Conservation (phyloP, 1,140 invertebrate genomes). For the Delia radicum region DNA sequence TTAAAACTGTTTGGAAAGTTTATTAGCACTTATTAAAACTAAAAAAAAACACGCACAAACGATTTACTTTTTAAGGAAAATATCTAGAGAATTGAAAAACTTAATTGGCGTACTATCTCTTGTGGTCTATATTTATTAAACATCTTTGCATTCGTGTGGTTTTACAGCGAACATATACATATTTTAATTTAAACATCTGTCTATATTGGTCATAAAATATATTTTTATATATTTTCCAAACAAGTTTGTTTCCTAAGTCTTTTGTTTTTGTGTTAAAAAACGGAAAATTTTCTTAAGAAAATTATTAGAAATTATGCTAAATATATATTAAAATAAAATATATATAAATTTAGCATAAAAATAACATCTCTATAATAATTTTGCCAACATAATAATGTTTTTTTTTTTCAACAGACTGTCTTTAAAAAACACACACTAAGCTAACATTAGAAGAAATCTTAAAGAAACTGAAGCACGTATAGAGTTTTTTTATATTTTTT, state of each 20-base stretch:
- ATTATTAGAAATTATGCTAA: constrained; percentile 5
- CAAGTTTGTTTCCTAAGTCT: background rate
- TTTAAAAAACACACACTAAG: background rate
- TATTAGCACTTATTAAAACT: no score
- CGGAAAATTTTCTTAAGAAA: background rate
- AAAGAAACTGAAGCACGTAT: background rate
- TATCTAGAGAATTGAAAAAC: no score
- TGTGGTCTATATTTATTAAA: no score
- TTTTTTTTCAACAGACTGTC: background rate
- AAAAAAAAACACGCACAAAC: no score
- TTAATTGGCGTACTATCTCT: no score
- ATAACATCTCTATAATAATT: constrained; percentile 23
- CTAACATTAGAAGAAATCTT: constrained; percentile 13
- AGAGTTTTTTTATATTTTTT: constrained; percentile 1
- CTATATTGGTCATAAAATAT: no score
- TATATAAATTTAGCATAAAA: background rate
- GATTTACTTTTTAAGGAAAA: no score
- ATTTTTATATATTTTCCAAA: background rate
- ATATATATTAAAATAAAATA: background rate
- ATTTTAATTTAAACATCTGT: no score
- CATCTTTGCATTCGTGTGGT: no score
- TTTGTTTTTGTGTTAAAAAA: background rate
- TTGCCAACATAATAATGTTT: background rate
- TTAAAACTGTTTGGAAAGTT: no score
- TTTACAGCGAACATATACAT: no score